Evolutionary conservation across 2,113 vertebrate genomes (phyloP).

Genomic region (Oreochromis spilurus): DNA sequence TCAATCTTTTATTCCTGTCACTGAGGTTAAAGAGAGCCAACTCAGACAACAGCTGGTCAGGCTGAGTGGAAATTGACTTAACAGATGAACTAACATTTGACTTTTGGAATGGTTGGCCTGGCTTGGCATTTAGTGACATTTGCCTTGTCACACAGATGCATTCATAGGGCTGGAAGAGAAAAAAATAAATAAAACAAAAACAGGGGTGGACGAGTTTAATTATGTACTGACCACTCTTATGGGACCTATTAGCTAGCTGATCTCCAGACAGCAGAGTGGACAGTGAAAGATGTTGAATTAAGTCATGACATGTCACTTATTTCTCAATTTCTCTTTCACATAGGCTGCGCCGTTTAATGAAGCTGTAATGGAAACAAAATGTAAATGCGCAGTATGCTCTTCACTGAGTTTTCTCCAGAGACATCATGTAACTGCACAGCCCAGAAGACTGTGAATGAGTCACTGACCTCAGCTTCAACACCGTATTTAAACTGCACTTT

Average conservation of each 20-base stretch:
- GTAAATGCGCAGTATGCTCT: not conserved
- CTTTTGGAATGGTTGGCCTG: slow-evolving; percentile 50
- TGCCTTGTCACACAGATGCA: slow-evolving; percentile 46
- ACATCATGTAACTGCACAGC: not conserved
- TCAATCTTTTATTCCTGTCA: slow-evolving; percentile 16
- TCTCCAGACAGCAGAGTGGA: slow-evolving; percentile 11
- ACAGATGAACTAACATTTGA: slow-evolving; percentile 69
- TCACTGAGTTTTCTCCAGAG: not conserved
- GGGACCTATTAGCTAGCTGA: slow-evolving; percentile 23
- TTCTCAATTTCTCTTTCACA: slow-evolving; percentile 6
- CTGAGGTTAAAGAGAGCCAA: slow-evolving; percentile 25
- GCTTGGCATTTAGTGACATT: slow-evolving; percentile 75
- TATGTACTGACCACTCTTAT: slow-evolving; percentile 19
- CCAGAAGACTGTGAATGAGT: not conserved
- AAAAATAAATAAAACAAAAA: not conserved
- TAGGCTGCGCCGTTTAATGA: slow-evolving; percentile 11
- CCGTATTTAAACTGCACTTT: not conserved
- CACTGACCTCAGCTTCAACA: not conserved
- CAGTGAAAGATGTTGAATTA: slow-evolving; percentile 18
- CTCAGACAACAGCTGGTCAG: slow-evolving; percentile 28
- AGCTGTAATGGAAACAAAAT: not conserved
- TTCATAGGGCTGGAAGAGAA: slow-evolving; percentile 9
- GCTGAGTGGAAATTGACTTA: slow-evolving; percentile 49
- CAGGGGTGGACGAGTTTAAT: slow-evolving; percentile 11
- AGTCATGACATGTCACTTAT: slow-evolving; percentile 1